These are phyloP conservation scores for Naso thynnoides DNA, from an alignment of 2,797 vertebrate genomes.

Conservation along the genomic window DNA sequence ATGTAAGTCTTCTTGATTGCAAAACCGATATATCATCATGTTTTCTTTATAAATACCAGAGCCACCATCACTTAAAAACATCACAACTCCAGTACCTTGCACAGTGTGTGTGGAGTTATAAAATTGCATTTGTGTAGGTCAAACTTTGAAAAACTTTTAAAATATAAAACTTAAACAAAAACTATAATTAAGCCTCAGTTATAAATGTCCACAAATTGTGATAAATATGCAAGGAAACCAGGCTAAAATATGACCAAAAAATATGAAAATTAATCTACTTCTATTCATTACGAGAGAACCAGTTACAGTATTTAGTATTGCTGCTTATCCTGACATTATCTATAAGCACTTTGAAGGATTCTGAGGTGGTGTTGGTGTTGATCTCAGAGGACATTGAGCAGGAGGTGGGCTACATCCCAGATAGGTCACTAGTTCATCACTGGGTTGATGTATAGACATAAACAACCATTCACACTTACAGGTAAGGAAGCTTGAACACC, in stretches of 20 bases:
- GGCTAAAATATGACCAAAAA: background rate
- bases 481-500: too few species aligned
- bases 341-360: too few species aligned
- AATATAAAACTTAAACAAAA: background rate
- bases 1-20: background rate
- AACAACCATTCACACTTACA: too few species aligned
- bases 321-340: background rate
- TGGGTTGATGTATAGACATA: too few species aligned
- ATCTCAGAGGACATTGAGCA: too few species aligned
- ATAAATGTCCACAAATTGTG: constrained; percentile 8
- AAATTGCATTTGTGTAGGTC: background rate
- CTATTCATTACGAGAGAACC: constrained; percentile 14
- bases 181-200: background rate
- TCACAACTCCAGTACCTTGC: background rate
- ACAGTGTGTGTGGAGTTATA: background rate
- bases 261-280: constrained; percentile 19
- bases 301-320: constrained; percentile 22
- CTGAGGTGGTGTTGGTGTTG: too few species aligned
- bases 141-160: background rate
- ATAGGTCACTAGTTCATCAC: too few species aligned
- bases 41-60: constrained; percentile 37
- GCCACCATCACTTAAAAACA: constrained; percentile 14
- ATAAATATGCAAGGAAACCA: background rate
- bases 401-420: too few species aligned
- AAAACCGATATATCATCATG: constrained; percentile 9